These are phyloP conservation scores for Anneissia japonica DNA, from an alignment of 35 echinoderm and acorn worm genomes.

Conservation along the genomic window DNA sequence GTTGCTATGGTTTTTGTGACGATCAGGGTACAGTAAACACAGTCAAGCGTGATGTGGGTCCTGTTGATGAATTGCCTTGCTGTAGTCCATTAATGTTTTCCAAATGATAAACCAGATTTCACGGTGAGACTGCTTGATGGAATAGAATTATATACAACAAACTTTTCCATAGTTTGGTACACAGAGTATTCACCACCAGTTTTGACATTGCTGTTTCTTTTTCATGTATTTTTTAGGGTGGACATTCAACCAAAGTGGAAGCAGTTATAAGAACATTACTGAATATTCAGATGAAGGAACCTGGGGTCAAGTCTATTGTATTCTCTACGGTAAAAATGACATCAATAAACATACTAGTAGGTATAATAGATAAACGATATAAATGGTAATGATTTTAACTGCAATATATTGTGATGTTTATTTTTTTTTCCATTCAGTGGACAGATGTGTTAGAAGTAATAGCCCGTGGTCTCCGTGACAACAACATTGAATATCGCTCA, in stretches of 20 bases:
- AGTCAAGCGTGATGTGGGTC: too few relatives aligned
- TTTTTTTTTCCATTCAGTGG: conserved; percentile 48
- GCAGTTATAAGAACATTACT: conserved; percentile 71
- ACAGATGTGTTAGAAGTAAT: conserved; percentile 73
- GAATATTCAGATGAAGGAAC: conserved; percentile 49
- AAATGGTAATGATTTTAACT: not conserved
- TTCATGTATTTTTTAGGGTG: conserved; percentile 33
- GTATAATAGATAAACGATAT: too few relatives aligned
- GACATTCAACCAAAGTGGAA: conserved; percentile 88
- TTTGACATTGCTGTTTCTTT: conserved; percentile 12
- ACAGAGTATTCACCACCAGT: too few relatives aligned
- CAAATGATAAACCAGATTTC: too few relatives aligned
- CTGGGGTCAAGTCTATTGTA: conserved; percentile 66
- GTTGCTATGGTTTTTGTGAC: too few relatives aligned
- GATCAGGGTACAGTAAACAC: too few relatives aligned
- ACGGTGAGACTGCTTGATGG: too few relatives aligned
- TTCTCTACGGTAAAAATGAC: conserved; percentile 74
- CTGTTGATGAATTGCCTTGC: too few relatives aligned
- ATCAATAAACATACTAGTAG: not conserved
- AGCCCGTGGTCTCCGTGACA: conserved; percentile 52
- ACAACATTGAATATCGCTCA: conserved; percentile 40
- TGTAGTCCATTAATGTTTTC: too few relatives aligned
- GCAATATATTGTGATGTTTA: not conserved
- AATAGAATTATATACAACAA: too few relatives aligned
- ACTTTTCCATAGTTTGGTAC: too few relatives aligned